Conservation (phyloP, 2,888 invertebrate genomes). For the Apamea crenata region DNA sequence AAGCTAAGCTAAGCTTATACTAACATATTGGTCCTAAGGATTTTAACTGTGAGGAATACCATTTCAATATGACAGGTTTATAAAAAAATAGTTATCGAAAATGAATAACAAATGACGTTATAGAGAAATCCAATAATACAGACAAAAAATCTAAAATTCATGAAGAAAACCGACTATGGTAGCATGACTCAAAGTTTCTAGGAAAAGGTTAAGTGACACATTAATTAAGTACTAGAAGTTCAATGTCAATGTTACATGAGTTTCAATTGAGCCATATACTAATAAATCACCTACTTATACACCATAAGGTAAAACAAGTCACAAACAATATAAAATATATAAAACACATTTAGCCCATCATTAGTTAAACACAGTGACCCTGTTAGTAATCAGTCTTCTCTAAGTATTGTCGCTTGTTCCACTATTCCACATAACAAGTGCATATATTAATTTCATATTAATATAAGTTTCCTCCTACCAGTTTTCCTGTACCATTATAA, state of each 20-base stretch:
- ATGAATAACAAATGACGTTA: neutral
- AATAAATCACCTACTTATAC: neutral
- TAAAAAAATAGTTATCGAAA: neutral
- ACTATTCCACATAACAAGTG: slow-evolving; percentile 52
- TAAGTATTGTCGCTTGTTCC: slow-evolving; percentile 46
- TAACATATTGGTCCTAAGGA: neutral
- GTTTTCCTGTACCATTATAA: slow-evolving; percentile 58
- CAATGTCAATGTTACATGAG: slow-evolving; percentile 19
- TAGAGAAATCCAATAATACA: neutral
- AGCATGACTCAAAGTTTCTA: neutral
- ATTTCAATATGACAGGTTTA: neutral
- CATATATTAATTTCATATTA: slow-evolving; percentile 47
- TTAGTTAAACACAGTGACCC: slow-evolving; percentile 52
- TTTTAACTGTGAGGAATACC: neutral
- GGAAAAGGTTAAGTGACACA: neutral
- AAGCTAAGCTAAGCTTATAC: neutral
- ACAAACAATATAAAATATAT: slow-evolving; percentile 5
- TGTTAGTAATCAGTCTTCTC: slow-evolving; percentile 48
- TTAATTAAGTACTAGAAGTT: slow-evolving; percentile 19
- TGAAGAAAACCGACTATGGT: neutral
- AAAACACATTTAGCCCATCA: slow-evolving; percentile 38
- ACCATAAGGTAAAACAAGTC: slow-evolving; percentile 20
- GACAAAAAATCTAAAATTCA: neutral
- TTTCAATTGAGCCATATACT: slow-evolving; percentile 2
- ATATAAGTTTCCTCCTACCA: slow-evolving; percentile 49